phyloP scores from a whole-genome alignment of 2,797 vertebrate species.

The Jordanella pulchra region DNA sequence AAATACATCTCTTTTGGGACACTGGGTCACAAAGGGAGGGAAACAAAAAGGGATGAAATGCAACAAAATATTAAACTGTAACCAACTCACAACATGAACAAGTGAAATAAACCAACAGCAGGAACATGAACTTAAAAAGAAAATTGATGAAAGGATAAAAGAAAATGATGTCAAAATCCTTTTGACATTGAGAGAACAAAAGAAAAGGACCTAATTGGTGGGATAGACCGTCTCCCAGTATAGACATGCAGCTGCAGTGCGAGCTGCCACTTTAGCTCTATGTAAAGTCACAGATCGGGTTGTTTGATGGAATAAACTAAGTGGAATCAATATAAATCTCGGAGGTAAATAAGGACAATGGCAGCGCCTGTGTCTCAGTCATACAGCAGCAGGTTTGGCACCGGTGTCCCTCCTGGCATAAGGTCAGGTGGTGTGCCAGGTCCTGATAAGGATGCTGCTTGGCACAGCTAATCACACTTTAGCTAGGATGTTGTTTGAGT shows the following conservation, averaged over 20 bases:
- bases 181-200: neutral
- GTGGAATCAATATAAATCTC: conserved; percentile 39
- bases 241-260: neutral
- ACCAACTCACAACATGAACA: neutral
- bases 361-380: conserved; percentile 44
- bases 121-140: neutral
- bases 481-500: conserved; percentile 49
- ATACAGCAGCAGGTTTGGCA: conserved; percentile 55
- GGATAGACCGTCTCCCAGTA: neutral
- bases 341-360: conserved; percentile 23
- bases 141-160: neutral
- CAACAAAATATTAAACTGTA: neutral
- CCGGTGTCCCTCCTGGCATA: conserved; percentile 52
- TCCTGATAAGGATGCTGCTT: conserved; percentile 78
- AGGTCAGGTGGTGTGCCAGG: conserved; percentile 71
- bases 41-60: neutral
- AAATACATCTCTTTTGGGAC: neutral
- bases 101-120: neutral
- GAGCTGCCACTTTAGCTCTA: conserved; percentile 3
- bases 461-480: conserved; percentile 55
- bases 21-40: neutral
- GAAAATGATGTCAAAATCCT: neutral
- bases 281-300: conserved; percentile 23
- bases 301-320: conserved; percentile 20
- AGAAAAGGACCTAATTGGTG: neutral